Base-by-base conservation (phyloP, 2,113 vertebrate genomes). In the Sapayoa aenigma region DNA sequence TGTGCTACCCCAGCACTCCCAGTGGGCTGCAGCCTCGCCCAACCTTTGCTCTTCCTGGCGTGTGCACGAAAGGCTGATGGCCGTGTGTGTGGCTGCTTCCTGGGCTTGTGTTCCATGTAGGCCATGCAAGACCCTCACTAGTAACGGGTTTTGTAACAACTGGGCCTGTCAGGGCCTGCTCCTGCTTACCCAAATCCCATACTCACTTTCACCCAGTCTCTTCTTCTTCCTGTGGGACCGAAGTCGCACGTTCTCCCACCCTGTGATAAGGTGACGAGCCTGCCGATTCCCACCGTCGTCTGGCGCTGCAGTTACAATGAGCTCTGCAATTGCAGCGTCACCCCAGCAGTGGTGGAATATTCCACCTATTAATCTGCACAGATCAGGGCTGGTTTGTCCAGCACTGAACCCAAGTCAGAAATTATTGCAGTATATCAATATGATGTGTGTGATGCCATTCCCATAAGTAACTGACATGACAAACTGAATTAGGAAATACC, bases 401-500 rank as follows among this genome's bases (percentile, higher is more conserved):
- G 67, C 25, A 13, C 42, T 27, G 17, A 44, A 16, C 46, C 44
- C 23, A 5, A n/a, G n/a, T 62, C 23, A 47, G 62, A 47, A 42
- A 9, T 3, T 1, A 41, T 1, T 44, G 53, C 58, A 41, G 0
- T 24, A 44, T 18, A 27, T 59, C 46, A n/a, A 11, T 9, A 27
- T 1, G 5, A 12, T 20, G 7, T 3, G 6, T 8, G 23, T 37
- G 35, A 50, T 49, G 46, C n/a, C 66, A 12, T 67, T 53, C 50
- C 62, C 85, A 8, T 66, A 95, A 89, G 78, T 90, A 66, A 91
- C 13, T 46, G 87, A 81, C 68, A 39, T 37, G 90, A 85, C 60
- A 52, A 37, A 23, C 75, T 4, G 30, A 79, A 30, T 74, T 87
- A 84, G 97, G 96, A 97, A 97, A 96, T 95, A 97, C 41, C 69